Evolutionary conservation across 2,888 invertebrate species (phyloP).

Genomic region (Nymphalis polychloros): DNA sequence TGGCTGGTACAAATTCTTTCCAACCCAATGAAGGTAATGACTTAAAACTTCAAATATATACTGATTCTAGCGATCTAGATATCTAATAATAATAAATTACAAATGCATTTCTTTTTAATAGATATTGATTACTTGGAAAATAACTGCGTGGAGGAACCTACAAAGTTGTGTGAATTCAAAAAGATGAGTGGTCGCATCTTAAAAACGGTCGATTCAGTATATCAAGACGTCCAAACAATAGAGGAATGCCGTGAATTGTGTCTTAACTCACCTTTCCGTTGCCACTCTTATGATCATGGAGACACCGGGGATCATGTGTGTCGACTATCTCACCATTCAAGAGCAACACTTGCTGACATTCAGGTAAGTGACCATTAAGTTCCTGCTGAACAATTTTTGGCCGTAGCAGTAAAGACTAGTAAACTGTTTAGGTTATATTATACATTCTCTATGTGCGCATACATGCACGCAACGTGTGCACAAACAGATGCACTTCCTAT

Average conservation of each 20-base stretch:
- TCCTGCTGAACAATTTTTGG: no score
- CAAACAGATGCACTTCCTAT: no score
- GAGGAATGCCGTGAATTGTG: conserved; percentile 95
- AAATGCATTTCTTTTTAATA: conserved; percentile 43
- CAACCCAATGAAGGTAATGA: conserved; percentile 83
- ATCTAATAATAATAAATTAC: neutral
- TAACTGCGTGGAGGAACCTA: conserved; percentile 96
- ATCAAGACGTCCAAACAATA: conserved; percentile 92
- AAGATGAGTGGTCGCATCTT: conserved; percentile 92
- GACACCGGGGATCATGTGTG: conserved; percentile 97
- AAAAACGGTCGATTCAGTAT: conserved; percentile 96
- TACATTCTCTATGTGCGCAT: no score
- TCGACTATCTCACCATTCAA: conserved; percentile 94
- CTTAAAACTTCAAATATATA: neutral
- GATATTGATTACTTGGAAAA: conserved; percentile 93
- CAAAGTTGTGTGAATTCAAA: conserved; percentile 96
- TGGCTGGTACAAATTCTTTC: conserved; percentile 91
- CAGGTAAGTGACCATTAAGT: conserved; percentile 77
- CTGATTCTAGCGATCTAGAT: neutral
- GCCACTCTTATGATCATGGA: conserved; percentile 96
- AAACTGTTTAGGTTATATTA: no score
- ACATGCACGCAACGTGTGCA: no score
- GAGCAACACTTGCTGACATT: conserved; percentile 93
- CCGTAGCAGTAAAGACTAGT: no score
- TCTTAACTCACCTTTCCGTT: conserved; percentile 92